Conservation (phyloP, 2,113 vertebrate genomes). For the Tyrannus savana region DNA sequence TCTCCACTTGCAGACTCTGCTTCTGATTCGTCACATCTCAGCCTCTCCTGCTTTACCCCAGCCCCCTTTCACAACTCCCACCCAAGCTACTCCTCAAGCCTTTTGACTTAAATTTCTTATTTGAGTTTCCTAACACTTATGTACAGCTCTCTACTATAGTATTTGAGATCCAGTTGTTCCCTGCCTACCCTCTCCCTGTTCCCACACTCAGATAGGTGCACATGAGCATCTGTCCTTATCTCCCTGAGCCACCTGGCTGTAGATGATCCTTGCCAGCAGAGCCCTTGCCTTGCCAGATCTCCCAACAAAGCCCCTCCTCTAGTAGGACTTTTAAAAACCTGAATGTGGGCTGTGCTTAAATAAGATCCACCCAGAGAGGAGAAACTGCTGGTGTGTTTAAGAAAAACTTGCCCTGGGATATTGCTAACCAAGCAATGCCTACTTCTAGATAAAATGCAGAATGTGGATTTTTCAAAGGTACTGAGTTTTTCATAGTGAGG, state of each 20-base stretch:
- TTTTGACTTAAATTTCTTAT: neutral
- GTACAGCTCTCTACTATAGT: neutral
- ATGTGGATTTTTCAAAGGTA: neutral
- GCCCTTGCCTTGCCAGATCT: neutral
- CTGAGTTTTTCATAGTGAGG: neutral
- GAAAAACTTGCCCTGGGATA: neutral
- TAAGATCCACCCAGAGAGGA: neutral
- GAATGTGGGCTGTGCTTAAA: neutral
- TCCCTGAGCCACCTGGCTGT: neutral
- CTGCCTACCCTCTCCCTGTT: neutral
- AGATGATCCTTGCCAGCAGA: neutral
- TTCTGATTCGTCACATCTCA: rapidly evolving
- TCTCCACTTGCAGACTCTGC: neutral
- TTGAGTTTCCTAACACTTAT: neutral
- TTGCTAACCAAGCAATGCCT: neutral
- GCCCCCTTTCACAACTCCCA: neutral
- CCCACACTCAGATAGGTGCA: rapidly evolving
- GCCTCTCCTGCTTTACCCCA: neutral
- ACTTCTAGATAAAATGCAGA: neutral
- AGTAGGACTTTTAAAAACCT: neutral
- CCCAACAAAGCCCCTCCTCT: neutral
- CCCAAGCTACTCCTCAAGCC: neutral
- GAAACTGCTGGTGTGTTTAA: neutral
- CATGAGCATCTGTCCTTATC: neutral
- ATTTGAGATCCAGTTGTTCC: neutral